phyloP scores from a whole-genome alignment of 2,888 invertebrate genomes.

The Scaptomyza tumidula region DNA sequence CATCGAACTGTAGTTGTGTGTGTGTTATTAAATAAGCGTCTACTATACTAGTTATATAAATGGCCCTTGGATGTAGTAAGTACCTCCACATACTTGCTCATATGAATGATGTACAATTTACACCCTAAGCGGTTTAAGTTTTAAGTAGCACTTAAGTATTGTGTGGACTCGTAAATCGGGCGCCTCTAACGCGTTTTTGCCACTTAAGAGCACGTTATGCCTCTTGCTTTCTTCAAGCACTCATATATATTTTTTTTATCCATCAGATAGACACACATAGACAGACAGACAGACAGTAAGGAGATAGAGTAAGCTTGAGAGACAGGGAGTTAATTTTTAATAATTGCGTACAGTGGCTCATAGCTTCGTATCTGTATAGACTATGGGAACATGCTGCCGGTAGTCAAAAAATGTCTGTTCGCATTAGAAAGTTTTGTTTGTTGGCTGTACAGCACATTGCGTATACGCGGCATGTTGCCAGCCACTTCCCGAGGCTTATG shows the following conservation, averaged over 20 bases:
- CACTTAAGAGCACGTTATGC: conserved; percentile 61
- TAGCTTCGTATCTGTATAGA: conserved; percentile 20
- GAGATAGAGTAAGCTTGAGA: neutral
- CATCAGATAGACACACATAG: neutral
- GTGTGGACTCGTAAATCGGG: conserved; percentile 74
- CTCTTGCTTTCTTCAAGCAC: conserved; percentile 30
- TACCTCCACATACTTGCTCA: conserved; percentile 26
- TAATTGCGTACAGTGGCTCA: conserved; percentile 26
- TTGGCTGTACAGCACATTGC: conserved; percentile 47
- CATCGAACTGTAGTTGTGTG: conserved; percentile 74
- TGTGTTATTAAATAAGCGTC: conserved; percentile 55
- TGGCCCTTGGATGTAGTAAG: conserved; percentile 32
- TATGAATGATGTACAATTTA: conserved; percentile 54
- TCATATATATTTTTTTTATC: conserved; percentile 4
- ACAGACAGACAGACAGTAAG: neutral
- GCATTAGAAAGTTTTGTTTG: conserved; percentile 45
- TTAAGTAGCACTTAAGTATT: conserved; percentile 78
- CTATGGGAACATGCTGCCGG: neutral
- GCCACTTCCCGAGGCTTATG: neutral
- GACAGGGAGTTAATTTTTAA: conserved; percentile 38
- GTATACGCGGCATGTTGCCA: conserved; percentile 58
- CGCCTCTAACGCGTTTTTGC: conserved; percentile 53
- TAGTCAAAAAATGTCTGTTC: conserved; percentile 31
- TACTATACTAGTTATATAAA: conserved; percentile 59
- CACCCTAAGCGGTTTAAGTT: conserved; percentile 74